Base-by-base conservation (phyloP, 2,113 vertebrate species). In the Variabilichromis moorii region DNA sequence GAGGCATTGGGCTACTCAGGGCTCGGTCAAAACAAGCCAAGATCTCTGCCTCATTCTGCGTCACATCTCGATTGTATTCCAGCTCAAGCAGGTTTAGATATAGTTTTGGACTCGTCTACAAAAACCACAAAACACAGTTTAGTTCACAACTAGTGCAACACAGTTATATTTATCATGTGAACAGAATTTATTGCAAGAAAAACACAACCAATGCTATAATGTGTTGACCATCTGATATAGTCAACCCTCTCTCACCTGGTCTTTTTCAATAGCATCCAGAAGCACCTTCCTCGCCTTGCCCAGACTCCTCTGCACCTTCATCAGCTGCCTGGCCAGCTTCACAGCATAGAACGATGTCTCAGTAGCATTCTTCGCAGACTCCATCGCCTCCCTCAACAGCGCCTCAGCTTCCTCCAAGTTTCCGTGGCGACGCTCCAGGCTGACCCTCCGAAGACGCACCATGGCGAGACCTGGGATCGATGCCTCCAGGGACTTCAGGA, bases 61-160 rank as follows among this genome's bases (percentile, higher is more conserved):
- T 96, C 85, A 99, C 97, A 31, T 99, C 98, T 3, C 97, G 97
- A 26, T 95, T 98, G 92, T 98, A 99, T 86, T 99, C 99, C 96
- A 99, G 97, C 93, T 99, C 98, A 68, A 99, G 97, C 61, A 99
- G 95, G 93, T 99, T 99, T 88, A 99, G 97, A 88, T 99, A 99
- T 17, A 99, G 97, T 81, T 98, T 99, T 3, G 98, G 97, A 86
- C 97, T 98, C 4, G 98, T 97, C 98, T 99, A 94, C 19, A 76
- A 84, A 84, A 66, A 33, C 10, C 8, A 85, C 2, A 78, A 66
- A 80, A 35, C 24, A 76, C 1, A 1, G 1, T 76, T 76, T 50
- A 50, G 24, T 19, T 76, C 16, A 19, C 0, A 1, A 50, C 71
- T 31, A 76, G 71, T 47, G 9, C 42, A 50, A 28, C 13, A 73